Evolutionary conservation across 2,888 invertebrate species (phyloP), one percentile per base, ranked within the genome.

Genomic region (Dryobotodes eremita): DNA sequence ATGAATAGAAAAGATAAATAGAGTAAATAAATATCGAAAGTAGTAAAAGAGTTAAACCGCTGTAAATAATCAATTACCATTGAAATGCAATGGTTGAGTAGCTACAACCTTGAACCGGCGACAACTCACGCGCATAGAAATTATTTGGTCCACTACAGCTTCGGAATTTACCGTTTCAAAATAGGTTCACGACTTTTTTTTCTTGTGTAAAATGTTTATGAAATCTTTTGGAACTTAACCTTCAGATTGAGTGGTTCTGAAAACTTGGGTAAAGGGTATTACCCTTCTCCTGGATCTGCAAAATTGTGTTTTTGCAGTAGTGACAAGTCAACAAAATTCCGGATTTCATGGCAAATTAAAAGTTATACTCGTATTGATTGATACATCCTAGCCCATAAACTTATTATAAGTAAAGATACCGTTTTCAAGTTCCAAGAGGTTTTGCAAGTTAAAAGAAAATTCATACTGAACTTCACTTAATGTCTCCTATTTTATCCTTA

Each of bases 91-190:
- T 80, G 91, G 85, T 89, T 83, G 90, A 91, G 87, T 92, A 84
- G 77, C 23, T 65, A 62, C 82, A 88, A 89, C 92, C 92, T 92
- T 92, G 90, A 92, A 90, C 87, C 70, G 84, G 61, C 79, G 80
- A 78, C 72, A 81, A 75, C 85, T 81, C 81, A 83, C 81, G 86
- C 84, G 76, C 80, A 77, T 79, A 86, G 84, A 89, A 89, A 90
- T 80, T 76, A 53, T 64, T 76, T 75, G 81, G 57, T 86, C 68
- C 42, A 73, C 26, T 77, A 70, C 68, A 53, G 15, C 55, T 77
- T 68, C 17, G 78, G 82, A 77, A 88, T 83, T 77, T 64, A 48
- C 42, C 23, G 70, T 88, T 85, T 80, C 78, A 55, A 73, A 81
- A 79, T 74, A 64, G 42, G 36, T 50, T 62, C 48, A 11, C 31